Evolutionary conservation across 30 jellyfish, hydroid and myxozoan genomes (phyloP).

Genomic region (Cassiopea xamachana): DNA sequence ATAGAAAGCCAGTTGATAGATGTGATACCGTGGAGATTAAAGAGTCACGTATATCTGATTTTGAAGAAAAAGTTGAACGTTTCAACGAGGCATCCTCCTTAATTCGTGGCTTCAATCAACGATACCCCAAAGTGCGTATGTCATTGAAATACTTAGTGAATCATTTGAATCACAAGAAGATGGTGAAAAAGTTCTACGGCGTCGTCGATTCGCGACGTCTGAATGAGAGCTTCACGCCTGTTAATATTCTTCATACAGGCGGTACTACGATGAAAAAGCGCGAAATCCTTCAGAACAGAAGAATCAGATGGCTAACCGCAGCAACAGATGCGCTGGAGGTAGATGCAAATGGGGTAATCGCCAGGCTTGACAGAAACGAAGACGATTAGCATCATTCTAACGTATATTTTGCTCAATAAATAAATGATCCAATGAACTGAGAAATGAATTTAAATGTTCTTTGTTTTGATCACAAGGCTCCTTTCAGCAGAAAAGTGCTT

Average conservation of each 20-base stretch:
- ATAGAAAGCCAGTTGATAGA: background rate
- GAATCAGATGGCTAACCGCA: background rate
- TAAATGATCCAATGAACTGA: no score
- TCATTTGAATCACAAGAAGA: conserved; percentile 46
- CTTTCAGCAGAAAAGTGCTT: no score
- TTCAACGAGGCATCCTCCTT: conserved; percentile 52
- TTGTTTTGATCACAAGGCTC: no score
- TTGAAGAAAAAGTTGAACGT: background rate
- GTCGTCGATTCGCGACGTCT: conserved; percentile 1
- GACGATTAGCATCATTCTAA: no score
- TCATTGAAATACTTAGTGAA: conserved; percentile 17
- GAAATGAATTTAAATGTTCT: no score
- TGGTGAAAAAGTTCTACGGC: conserved; percentile 41
- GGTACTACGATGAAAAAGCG: background rate
- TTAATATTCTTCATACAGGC: background rate
- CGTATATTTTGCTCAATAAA: no score
- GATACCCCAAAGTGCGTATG: conserved; percentile 33
- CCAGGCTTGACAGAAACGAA: background rate
- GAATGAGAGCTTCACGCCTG: conserved; percentile 36
- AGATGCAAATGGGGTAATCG: background rate
- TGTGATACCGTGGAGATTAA: background rate
- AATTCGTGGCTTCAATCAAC: conserved; percentile 24
- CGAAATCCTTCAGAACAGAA: background rate
- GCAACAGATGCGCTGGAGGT: background rate
- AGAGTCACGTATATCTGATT: background rate